Conservation (phyloP, 2,113 vertebrate species). For the Carettochelys insculpta region DNA sequence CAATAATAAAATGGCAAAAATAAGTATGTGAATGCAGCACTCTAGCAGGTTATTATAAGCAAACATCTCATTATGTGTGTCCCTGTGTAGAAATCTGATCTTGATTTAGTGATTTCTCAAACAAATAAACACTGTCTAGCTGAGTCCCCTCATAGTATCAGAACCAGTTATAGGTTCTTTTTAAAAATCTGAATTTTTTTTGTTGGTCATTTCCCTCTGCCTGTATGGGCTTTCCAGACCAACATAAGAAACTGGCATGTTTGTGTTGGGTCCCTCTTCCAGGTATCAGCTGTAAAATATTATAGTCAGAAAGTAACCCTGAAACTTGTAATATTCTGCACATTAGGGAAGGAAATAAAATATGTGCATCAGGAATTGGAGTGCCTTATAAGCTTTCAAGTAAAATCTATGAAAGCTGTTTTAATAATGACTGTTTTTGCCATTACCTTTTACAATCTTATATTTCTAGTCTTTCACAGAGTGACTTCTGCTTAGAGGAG, state of each 20-base stretch:
- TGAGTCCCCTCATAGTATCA: rapidly evolving
- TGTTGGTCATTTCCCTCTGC: background rate
- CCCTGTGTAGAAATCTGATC: background rate
- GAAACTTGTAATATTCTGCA: background rate
- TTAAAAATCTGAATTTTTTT: no score
- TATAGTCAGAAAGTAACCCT: background rate
- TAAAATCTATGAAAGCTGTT: background rate
- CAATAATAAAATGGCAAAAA: background rate
- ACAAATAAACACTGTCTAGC: background rate
- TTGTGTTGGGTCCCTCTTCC: background rate
- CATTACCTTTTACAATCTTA: background rate
- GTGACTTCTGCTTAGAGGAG: background rate
- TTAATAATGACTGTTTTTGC: background rate
- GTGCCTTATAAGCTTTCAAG: background rate
- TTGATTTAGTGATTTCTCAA: background rate
- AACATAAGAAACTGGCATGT: background rate
- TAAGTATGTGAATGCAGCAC: background rate
- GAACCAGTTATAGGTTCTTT: background rate
- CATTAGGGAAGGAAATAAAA: background rate
- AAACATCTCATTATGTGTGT: background rate
- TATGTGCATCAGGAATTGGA: background rate
- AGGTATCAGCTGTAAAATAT: background rate
- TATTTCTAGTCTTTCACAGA: background rate
- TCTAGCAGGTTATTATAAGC: background rate
- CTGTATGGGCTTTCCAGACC: rapidly evolving